These are phyloP conservation scores for Protobothrops flavoviridis DNA, from an alignment of 2,113 vertebrate species.

Conservation along the genomic window DNA sequence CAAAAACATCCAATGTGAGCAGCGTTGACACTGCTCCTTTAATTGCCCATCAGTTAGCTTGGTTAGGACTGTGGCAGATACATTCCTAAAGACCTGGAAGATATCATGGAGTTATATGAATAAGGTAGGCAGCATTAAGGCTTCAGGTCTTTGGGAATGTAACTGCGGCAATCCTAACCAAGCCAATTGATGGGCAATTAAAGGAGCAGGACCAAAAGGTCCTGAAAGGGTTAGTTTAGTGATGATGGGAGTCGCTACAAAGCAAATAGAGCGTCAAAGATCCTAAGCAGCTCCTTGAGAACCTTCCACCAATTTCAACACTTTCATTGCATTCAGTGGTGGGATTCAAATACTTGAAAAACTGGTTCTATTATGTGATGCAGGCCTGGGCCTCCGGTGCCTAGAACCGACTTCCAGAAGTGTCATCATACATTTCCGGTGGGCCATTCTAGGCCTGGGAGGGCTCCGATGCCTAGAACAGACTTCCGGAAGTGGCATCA, in stretches of 20 bases:
- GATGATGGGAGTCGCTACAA: neutral
- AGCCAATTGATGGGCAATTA: too few relatives aligned
- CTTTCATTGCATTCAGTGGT: neutral
- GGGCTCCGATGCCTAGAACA: too few relatives aligned
- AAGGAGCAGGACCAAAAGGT: too few relatives aligned
- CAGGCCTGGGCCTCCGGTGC: too few relatives aligned
- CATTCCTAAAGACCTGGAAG: neutral
- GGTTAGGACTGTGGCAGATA: neutral
- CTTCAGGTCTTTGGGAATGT: neutral
- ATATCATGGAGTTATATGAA: neutral
- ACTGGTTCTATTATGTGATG: too few relatives aligned
- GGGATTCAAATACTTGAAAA: too few relatives aligned
- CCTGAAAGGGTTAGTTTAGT: neutral
- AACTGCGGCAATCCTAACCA: neutral
- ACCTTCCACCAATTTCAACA: neutral
- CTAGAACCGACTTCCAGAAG: too few relatives aligned
- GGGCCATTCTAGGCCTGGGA: too few relatives aligned
- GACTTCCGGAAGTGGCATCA: too few relatives aligned
- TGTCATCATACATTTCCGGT: too few relatives aligned
- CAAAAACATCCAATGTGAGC: too few relatives aligned
- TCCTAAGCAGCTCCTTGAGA: neutral
- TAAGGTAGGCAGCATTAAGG: neutral
- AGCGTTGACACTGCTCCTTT: neutral
- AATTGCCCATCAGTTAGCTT: neutral
- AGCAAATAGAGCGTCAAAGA: neutral